A percentile compares a stretch with the other conserved stretches of the same genome.
These are phyloP conservation scores for Empis livida DNA, from an alignment of 2,888 invertebrate species.

Conservation along the genomic window DNA sequence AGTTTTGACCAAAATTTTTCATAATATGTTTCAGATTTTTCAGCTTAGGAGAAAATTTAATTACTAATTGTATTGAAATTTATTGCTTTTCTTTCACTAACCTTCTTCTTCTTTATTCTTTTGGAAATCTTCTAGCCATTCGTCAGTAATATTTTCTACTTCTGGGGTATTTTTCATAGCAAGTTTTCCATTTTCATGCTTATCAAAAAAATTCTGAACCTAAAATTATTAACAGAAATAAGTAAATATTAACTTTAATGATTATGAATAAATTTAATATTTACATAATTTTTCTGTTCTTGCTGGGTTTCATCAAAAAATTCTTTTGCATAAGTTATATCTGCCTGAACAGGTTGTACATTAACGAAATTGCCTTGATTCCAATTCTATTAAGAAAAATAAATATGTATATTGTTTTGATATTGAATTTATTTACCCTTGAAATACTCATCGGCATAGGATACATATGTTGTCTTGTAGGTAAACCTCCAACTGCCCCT, in stretches of 20 bases:
- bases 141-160: slow-evolving; percentile 11
- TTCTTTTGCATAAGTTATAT: slow-evolving; percentile 23
- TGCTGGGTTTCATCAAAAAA: slow-evolving; percentile 25
- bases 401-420: not conserved
- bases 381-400: slow-evolving; percentile 13
- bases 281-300: slow-evolving; percentile 4
- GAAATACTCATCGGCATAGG: no score
- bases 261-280: not conserved
- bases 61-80: not conserved
- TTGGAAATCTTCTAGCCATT: slow-evolving; percentile 39
- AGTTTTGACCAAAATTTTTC: slow-evolving; percentile 48
- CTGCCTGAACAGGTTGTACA: slow-evolving; percentile 22
- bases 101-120: slow-evolving; percentile 45
- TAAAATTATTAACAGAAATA: not conserved
- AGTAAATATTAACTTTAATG: no score
- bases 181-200: not conserved
- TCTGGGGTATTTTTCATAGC: not conserved
- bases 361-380: slow-evolving; percentile 19
- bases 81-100: not conserved
- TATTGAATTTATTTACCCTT: no score
- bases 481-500: no score
- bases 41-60: slow-evolving; percentile 24
- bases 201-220: not conserved
- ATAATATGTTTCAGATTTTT: slow-evolving; percentile 45
- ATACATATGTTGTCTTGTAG: no score